Conservation (phyloP, 23 tunicate genomes). For the Trididemnum clinides region DNA sequence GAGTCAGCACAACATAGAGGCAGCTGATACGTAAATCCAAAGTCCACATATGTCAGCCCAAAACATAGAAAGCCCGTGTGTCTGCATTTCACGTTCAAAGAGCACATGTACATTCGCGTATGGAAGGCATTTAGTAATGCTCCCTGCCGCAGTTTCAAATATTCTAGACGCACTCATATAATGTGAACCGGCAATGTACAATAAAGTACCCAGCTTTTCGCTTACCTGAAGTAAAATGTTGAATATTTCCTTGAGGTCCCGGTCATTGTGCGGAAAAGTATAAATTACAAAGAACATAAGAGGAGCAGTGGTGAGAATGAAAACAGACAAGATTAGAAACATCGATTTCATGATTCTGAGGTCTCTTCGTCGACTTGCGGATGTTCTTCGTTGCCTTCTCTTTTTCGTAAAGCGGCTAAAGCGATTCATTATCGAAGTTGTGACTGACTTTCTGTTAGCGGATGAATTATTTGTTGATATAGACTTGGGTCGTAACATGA, state of each 20-base stretch:
- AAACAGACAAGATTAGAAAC: constrained; percentile 58
- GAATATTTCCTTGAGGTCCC: constrained; percentile 59
- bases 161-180: too few relatives aligned
- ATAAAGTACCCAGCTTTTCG: too few relatives aligned
- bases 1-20: too few relatives aligned
- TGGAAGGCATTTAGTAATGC: too few relatives aligned
- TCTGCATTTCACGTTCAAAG: too few relatives aligned
- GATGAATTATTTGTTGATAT: not conserved
- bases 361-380: constrained; percentile 28
- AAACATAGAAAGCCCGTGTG: too few relatives aligned
- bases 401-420: not conserved
- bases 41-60: too few relatives aligned
- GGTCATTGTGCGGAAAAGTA: constrained; percentile 48
- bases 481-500: not conserved
- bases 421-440: not conserved
- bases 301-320: constrained; percentile 54
- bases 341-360: constrained; percentile 54
- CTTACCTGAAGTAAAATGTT: constrained; percentile 59
- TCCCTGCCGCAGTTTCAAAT: too few relatives aligned
- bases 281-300: constrained; percentile 52
- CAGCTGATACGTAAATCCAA: too few relatives aligned
- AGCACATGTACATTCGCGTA: too few relatives aligned
- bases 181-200: too few relatives aligned
- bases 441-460: not conserved
- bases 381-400: not conserved